phyloP scores from a whole-genome alignment of 2,888 invertebrate species.

The Thereva nobilitata region DNA sequence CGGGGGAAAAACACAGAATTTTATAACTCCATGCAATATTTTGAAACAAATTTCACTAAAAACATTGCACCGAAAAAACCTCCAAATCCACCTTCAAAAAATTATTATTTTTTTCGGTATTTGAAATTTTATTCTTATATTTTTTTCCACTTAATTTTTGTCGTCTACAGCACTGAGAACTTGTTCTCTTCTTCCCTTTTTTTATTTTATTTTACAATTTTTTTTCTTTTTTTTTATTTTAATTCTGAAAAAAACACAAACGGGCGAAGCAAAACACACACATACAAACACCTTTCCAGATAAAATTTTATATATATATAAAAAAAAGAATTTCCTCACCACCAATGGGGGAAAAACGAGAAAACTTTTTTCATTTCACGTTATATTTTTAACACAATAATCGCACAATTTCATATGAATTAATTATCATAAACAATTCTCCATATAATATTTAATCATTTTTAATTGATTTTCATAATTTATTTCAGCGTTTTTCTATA shows the following conservation, averaged over 20 bases:
- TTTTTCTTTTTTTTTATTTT: too few relatives aligned
- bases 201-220: background rate
- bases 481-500: conserved; percentile 25
- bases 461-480: conserved; percentile 32
- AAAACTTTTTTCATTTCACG: background rate
- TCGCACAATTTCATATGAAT: conserved; percentile 10
- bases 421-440: conserved; percentile 5
- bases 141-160: conserved; percentile 12
- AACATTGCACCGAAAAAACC: conserved; percentile 6
- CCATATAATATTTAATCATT: conserved; percentile 8
- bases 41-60: too few relatives aligned
- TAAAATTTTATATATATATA: too few relatives aligned
- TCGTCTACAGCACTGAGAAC: conserved; percentile 25
- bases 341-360: too few relatives aligned
- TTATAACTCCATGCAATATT: too few relatives aligned
- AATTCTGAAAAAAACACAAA: too few relatives aligned
- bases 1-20: too few relatives aligned
- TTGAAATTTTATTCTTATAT: conserved; percentile 3
- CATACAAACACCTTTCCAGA: too few relatives aligned
- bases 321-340: too few relatives aligned
- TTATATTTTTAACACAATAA: conserved; percentile 9
- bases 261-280: conserved; percentile 21
- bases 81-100: conserved; percentile 2
- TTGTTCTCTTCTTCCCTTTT: conserved; percentile 21
- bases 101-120: conserved; percentile 3